Evolutionary conservation across 2,797 vertebrate species (phyloP).

Genomic region (Typhlichthys subterraneus): DNA sequence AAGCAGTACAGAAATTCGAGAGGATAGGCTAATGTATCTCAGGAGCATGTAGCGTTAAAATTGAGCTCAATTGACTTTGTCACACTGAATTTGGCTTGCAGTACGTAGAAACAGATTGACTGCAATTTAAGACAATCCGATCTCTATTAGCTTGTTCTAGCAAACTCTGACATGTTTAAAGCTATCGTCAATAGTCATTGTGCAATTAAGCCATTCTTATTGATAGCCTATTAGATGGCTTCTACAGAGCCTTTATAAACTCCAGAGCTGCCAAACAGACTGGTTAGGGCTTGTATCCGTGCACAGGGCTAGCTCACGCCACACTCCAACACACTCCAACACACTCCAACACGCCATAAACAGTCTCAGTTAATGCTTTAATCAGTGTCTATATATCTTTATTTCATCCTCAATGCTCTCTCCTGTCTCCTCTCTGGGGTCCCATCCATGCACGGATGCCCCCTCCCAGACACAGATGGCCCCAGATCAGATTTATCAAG

Average conservation of each 20-base stretch:
- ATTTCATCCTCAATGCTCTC: background rate
- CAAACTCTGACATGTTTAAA: constrained; percentile 90
- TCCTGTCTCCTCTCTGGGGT: constrained; percentile 66
- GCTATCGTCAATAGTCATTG: constrained; percentile 89
- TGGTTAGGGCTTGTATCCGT: constrained; percentile 15
- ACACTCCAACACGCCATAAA: constrained; percentile 35
- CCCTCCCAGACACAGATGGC: constrained; percentile 82
- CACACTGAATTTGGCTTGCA: constrained; percentile 4
- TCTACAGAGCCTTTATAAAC: constrained; percentile 64
- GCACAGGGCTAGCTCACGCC: constrained; percentile 21
- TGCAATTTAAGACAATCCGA: constrained; percentile 85
- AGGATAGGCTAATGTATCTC: no score
- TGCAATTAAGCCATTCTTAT: constrained; percentile 90
- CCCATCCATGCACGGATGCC: constrained; percentile 63
- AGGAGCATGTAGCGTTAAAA: background rate
- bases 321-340: constrained; percentile 8
- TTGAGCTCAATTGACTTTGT: background rate
- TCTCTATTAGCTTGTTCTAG: constrained; percentile 87
- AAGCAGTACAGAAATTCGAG: no score
- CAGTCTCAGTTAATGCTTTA: constrained; percentile 28
- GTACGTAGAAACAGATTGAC: constrained; percentile 71
- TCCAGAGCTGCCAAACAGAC: constrained; percentile 23
- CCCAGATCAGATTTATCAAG: constrained; percentile 92
- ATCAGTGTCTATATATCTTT: constrained; percentile 4
- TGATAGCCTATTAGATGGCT: constrained; percentile 86